Evolutionary conservation across 2,797 vertebrate genomes (phyloP), one percentile per base, ranked within the genome.

Genomic region (Chromis chromis): DNA sequence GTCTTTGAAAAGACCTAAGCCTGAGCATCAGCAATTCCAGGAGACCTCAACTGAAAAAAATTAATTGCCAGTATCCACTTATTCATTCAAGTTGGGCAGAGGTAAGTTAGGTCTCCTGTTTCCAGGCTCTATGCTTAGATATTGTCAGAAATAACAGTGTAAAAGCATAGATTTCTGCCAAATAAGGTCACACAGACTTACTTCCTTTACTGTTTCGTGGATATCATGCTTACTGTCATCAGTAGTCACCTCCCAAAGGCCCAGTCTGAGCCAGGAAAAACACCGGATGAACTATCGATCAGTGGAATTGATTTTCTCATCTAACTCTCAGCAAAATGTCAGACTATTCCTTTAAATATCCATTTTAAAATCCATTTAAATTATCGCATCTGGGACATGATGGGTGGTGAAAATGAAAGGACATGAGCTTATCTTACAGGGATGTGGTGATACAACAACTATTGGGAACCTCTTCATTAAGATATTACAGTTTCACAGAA

Each of bases 401-500:
- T 7, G 44, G 6, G 19, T n/a, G 8, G 7, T 48, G 46, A 6
- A 4, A 8, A 28, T 63, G 8, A 59, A 55, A 2, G 14, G 31
- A 27, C 16, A 50, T 33, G 3, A 27, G 17, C 19, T 36, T 22
- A 62, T n/a, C 56, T 57, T 14, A 62, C 27, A 63, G 25, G 40
- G 14, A 25, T 53, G 10, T 42, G n/a, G 36, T 17, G 42, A 22
- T 13, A 39, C 4, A 55, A 48, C 56, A 48, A 53, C 28, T 28
- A 50, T 19, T 27, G 4, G 16, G n/a, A 40, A 57, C 17, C 6
- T 19, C n/a, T 70, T 17, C 39, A 28, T 31, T 46, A 9, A 50
- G 53, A 28, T 31, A 54, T 64, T 60, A 31, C 28, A 31, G 50
- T 74, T 25, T 28, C 36, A 49, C 67, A 67, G 14, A 33, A 65